Evolutionary conservation across 2,797 vertebrate genomes (phyloP).

Genomic region (Lateolabrax maculatus): DNA sequence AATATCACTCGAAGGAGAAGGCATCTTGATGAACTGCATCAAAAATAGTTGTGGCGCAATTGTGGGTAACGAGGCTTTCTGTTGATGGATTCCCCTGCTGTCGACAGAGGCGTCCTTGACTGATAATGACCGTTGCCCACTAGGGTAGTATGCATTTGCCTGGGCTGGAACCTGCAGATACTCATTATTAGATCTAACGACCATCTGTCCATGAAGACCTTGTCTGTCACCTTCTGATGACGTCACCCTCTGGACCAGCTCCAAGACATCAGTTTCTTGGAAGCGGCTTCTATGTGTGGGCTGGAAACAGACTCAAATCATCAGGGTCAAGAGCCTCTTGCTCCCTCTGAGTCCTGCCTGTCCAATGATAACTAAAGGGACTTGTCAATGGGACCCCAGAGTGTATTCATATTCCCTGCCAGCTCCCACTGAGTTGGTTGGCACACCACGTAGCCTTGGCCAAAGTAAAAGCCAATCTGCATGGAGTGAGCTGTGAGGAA

Average conservation of each 20-base stretch:
- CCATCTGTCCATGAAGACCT: conserved; percentile 77
- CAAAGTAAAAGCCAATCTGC: conserved; percentile 67
- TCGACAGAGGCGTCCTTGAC: conserved; percentile 67
- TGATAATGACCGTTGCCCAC: conserved; percentile 67
- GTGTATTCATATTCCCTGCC: conserved; percentile 72
- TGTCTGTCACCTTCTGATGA: conserved; percentile 78
- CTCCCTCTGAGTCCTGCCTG: conserved; percentile 55
- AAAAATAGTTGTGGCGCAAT: conserved; percentile 14
- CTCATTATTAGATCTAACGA: conserved; percentile 81
- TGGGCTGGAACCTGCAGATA: conserved; percentile 71
- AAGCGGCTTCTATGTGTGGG: conserved; percentile 46
- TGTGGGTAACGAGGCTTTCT: conserved; percentile 22
- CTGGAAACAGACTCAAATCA: conserved; percentile 50
- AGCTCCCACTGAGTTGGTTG: conserved; percentile 66
- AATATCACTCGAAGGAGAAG: conserved; percentile 23
- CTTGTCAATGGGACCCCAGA: conserved; percentile 72
- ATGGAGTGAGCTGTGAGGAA: conserved; percentile 62
- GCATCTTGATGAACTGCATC: conserved; percentile 24
- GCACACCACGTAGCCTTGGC: conserved; percentile 57
- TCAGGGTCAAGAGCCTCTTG: conserved; percentile 76
- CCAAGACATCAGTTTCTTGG: conserved; percentile 66
- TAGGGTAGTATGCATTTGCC: conserved; percentile 56
- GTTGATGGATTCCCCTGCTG: conserved; percentile 57
- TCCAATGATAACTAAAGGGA: conserved; percentile 69
- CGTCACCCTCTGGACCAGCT: conserved; percentile 48